These are phyloP conservation scores for Spea hammondii DNA, from an alignment of 2,797 vertebrate genomes.

Conservation along the genomic window DNA sequence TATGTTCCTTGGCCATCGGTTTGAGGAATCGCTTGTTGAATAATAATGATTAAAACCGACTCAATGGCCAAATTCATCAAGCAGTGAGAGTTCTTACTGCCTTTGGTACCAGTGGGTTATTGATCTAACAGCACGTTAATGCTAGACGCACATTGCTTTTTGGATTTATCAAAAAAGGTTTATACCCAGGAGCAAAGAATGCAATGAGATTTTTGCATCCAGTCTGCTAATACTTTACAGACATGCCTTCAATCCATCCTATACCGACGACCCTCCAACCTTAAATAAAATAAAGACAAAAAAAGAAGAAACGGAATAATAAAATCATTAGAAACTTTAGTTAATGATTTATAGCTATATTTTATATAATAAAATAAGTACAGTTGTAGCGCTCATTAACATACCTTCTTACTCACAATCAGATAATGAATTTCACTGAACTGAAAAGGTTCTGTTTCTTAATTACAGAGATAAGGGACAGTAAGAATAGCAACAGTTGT, in stretches of 20 bases:
- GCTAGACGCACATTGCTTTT: slow-evolving; percentile 30
- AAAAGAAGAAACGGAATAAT: too few species aligned
- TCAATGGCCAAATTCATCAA: slow-evolving; percentile 36
- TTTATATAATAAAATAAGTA: too few species aligned
- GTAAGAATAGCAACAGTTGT: too few species aligned
- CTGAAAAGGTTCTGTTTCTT: too few species aligned
- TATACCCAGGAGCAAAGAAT: slow-evolving; percentile 11
- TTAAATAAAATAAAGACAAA: too few species aligned
- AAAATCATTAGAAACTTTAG: too few species aligned
- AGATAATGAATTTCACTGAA: too few species aligned
- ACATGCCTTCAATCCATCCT: background rate
- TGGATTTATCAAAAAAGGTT: slow-evolving; percentile 36
- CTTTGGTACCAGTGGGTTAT: slow-evolving; percentile 26
- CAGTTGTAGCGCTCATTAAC: too few species aligned
- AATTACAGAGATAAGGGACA: too few species aligned
- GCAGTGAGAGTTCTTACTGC: slow-evolving; percentile 14
- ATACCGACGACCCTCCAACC: background rate
- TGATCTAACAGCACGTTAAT: slow-evolving; percentile 33
- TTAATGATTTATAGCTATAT: too few species aligned
- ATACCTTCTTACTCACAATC: too few species aligned
- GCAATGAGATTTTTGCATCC: background rate
- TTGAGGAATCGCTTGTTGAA: slow-evolving; percentile 24
- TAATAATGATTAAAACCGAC: slow-evolving; percentile 37
- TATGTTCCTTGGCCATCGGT: slow-evolving; percentile 1
- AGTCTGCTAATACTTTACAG: background rate